These are phyloP conservation scores for Chascanopsetta lugubris DNA, from an alignment of 2,113 vertebrate genomes.

Conservation along the genomic window DNA sequence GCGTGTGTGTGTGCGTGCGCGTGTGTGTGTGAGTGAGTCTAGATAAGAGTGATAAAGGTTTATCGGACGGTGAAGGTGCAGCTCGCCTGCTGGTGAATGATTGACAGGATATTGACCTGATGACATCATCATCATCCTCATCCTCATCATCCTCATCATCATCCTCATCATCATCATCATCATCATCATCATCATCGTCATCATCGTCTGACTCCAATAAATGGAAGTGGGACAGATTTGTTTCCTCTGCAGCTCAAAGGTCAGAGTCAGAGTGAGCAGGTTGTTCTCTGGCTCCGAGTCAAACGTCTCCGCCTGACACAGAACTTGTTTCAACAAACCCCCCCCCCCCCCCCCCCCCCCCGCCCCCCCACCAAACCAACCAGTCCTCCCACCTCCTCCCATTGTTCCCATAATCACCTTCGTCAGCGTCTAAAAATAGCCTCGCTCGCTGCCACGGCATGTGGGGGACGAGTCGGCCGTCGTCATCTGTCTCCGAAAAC, in stretches of 20 bases:
- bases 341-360: too few species aligned
- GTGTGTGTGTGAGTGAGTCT: background rate
- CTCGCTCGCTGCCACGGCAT: background rate
- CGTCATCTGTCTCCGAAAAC: background rate
- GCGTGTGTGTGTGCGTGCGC: too few species aligned
- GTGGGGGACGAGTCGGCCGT: too few species aligned
- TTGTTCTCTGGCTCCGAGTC: background rate
- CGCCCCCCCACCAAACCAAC: background rate
- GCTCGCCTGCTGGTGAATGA: background rate
- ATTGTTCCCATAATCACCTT: background rate
- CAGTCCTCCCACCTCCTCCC: too few species aligned
- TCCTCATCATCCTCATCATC: too few species aligned
- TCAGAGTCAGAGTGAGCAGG: background rate
- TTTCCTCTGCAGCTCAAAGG: background rate
- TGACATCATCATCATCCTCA: background rate
- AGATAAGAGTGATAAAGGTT: background rate
- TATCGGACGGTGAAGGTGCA: background rate
- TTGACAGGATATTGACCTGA: background rate
- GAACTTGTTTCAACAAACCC: background rate
- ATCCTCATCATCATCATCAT: background rate
- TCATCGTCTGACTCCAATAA: background rate
- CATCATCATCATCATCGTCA: background rate
- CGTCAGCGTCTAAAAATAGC: background rate
- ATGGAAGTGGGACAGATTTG: background rate
- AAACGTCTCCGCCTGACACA: background rate